Conservation (phyloP, 2,888 invertebrate genomes). For the Leuctra nigra region DNA sequence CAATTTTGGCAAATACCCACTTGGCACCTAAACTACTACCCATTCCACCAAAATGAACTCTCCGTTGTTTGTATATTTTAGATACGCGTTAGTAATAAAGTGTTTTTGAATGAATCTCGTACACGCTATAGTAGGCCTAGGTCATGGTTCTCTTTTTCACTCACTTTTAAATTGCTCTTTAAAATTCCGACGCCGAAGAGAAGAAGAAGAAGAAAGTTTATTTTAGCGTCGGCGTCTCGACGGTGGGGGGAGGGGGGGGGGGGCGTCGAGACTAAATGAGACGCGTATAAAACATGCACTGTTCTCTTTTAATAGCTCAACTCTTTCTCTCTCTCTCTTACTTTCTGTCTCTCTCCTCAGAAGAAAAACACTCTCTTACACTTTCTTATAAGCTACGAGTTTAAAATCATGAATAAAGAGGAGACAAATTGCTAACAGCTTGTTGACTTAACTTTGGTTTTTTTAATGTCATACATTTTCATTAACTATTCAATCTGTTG, state of each 20-base stretch:
- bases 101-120: conserved; percentile 13
- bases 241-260: conserved; percentile 5
- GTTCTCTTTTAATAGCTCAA: conserved; percentile 20
- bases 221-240: conserved; percentile 24
- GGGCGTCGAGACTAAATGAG: conserved; percentile 23
- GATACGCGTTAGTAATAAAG: too few relatives aligned
- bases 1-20: too few relatives aligned
- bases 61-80: too few relatives aligned
- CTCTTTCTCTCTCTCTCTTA: conserved; percentile 11
- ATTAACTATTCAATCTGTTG: too few relatives aligned
- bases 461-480: too few relatives aligned
- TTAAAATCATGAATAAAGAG: conserved; percentile 12
- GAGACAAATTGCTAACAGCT: conserved; percentile 3
- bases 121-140: conserved; percentile 12
- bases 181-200: conserved; percentile 27
- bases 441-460: too few relatives aligned
- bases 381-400: too few relatives aligned
- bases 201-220: conserved; percentile 28
- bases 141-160: conserved; percentile 15
- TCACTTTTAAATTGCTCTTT: conserved; percentile 29
- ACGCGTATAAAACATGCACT: conserved; percentile 24
- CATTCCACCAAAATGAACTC: too few relatives aligned
- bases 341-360: conserved; percentile 2
- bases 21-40: too few relatives aligned
- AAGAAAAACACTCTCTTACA: conserved; percentile 7